Percentiles rank a stretch among this genome's conserved stretches.
Conservation (phyloP, 2,888 invertebrate species). For the Melinopterus prodromus region DNA sequence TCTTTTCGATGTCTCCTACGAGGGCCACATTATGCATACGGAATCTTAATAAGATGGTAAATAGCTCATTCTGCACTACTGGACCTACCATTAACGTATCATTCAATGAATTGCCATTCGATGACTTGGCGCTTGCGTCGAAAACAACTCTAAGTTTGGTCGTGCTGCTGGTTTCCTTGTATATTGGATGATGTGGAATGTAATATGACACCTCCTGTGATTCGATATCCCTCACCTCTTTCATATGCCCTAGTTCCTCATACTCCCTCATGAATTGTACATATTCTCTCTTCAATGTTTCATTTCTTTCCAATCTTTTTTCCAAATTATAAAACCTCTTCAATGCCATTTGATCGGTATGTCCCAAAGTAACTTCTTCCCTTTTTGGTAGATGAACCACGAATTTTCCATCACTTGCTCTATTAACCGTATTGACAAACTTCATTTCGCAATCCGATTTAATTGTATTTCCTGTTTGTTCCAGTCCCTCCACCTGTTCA, state of each 20-base stretch:
- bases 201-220: slow-evolving; percentile 15
- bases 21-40: slow-evolving; percentile 27
- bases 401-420: slow-evolving; percentile 31
- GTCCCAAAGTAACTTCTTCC: slow-evolving; percentile 29
- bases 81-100: slow-evolving; percentile 28
- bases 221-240: slow-evolving; percentile 16
- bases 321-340: slow-evolving; percentile 37
- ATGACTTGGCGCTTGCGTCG: slow-evolving; percentile 29
- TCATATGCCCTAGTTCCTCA: slow-evolving; percentile 31
- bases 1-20: slow-evolving; percentile 35
- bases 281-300: slow-evolving; percentile 26
- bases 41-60: slow-evolving; percentile 31
- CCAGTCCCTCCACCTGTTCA: not conserved
- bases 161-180: slow-evolving; percentile 17
- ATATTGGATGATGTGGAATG: slow-evolving; percentile 31
- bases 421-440: slow-evolving; percentile 17
- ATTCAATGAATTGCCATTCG: slow-evolving; percentile 29
- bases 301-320: slow-evolving; percentile 36
- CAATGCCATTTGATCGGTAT: slow-evolving; percentile 29
- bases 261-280: slow-evolving; percentile 34
- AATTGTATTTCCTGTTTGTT: not conserved
- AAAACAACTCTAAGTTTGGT: slow-evolving; percentile 27
- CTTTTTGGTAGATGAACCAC: slow-evolving; percentile 37
- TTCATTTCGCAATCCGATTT: slow-evolving; percentile 22
- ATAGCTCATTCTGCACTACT: slow-evolving; percentile 24